Evolutionary conservation across 2,888 invertebrate species (phyloP).

Genomic region (Merodon equestris): DNA sequence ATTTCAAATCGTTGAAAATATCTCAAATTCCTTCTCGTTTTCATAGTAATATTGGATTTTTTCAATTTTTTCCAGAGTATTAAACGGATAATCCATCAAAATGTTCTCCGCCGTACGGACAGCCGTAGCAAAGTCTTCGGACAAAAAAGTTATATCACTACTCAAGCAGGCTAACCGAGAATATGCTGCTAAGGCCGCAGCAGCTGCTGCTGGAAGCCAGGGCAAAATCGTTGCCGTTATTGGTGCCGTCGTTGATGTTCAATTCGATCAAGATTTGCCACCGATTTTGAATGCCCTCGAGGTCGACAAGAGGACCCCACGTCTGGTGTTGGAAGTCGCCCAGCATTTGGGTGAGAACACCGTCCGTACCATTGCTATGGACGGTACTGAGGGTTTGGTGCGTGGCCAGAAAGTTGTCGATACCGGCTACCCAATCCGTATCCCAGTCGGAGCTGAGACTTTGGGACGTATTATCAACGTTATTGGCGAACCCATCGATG

Average conservation of each 20-base stretch:
- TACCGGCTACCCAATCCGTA: conserved; percentile 91
- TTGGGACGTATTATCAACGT: conserved; percentile 96
- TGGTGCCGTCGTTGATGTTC: conserved; percentile 98
- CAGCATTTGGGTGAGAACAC: conserved; percentile 95
- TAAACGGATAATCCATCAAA: conserved; percentile 62
- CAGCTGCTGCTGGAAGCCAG: conserved; percentile 72
- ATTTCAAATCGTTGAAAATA: conserved; percentile 43
- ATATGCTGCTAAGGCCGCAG: conserved; percentile 75
- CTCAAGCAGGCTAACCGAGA: conserved; percentile 72
- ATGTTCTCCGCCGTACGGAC: conserved; percentile 72
- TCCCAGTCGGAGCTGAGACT: conserved; percentile 94
- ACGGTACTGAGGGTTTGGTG: conserved; percentile 94
- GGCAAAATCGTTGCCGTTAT: conserved; percentile 91
- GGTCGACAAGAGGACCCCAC: conserved; percentile 89
- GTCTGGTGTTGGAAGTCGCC: conserved; percentile 87
- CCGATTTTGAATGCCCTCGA: conserved; percentile 96
- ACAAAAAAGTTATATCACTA: conserved; percentile 73
- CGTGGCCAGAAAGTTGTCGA: conserved; percentile 90
- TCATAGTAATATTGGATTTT: conserved; percentile 60
- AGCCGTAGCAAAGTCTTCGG: conserved; percentile 71
- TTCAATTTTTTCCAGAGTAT: conserved; percentile 61
- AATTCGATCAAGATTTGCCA: conserved; percentile 93
- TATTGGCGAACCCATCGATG: conserved; percentile 90
- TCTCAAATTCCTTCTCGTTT: conserved; percentile 47
- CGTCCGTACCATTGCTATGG: conserved; percentile 96